These are phyloP conservation scores for Vombatus ursinus DNA, from an alignment of 2,113 vertebrate species.

Conservation along the genomic window DNA sequence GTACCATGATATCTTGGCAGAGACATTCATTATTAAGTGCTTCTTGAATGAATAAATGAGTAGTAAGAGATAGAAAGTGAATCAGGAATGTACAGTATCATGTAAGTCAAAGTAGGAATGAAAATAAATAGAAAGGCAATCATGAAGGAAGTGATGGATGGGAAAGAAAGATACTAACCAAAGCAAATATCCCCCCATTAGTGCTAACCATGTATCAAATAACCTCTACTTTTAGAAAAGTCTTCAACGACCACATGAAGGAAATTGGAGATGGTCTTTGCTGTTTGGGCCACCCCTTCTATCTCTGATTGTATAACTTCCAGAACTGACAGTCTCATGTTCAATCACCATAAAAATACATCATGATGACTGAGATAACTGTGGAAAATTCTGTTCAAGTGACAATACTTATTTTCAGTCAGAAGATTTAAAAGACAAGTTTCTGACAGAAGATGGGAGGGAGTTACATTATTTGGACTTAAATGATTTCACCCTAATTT, in stretches of 20 bases:
- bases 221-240: background rate
- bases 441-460: conserved; percentile 57
- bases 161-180: background rate
- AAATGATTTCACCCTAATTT: conserved; percentile 68
- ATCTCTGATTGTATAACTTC: background rate
- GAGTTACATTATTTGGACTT: conserved; percentile 60
- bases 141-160: background rate
- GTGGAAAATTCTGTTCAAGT: conserved; percentile 4
- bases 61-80: background rate
- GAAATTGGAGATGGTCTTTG: background rate
- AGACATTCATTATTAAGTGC: background rate
- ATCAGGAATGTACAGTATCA: background rate
- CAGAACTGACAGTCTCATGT: conserved; percentile 23
- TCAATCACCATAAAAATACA: conserved; percentile 48
- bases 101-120: background rate
- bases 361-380: conserved; percentile 20
- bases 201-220: background rate
- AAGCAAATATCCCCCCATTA: background rate
- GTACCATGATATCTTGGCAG: background rate
- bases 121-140: background rate
- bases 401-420: conserved; percentile 17
- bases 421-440: conserved; percentile 29
- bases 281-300: background rate
- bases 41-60: background rate
- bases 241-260: background rate